Base-by-base conservation (phyloP, 2,888 invertebrate species). In the Eilema griseolum region DNA sequence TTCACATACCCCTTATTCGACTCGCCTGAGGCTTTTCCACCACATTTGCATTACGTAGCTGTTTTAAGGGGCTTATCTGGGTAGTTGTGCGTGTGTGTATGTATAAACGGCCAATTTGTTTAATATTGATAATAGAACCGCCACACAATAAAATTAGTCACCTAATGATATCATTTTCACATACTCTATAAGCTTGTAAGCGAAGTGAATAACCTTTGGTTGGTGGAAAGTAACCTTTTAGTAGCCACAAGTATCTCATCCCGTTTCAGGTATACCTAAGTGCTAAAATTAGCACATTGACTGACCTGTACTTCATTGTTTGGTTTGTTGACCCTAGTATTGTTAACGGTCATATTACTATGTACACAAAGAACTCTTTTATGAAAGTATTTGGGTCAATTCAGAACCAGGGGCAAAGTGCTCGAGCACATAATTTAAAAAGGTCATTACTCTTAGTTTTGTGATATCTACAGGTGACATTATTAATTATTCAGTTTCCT, bases 41-140 rank as follows among this genome's bases (percentile, higher is more conserved):
- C 84, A 84, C 86, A 94, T 94, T 94, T 93, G 89, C 93, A 94
- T 94, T 85, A 86, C 85, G 81, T 86, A 88, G 85, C 87, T 87
- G 88, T 86, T 87, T 85, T 87, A n/a, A 87, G 88, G 75, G 65
- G 78, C 81, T 77, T 84, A 79, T 71, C 72, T 70, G 74, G 69
- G 67, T 65, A 78, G 81, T 82, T 78, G 72, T 79, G 16, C 8
- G 31, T 7, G 31, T 62, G 10, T 78, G 73, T 78, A 10, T 62
- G 20, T 37, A 20, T 62, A 4, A 20, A 20, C 52, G 4, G n/a
- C n/a, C 20, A n/a, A 52, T n/a, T 52, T 52, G 1, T n/a, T 52
- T n/a, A 1, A 10, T 52, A 52, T 52, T 2, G n/a, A 52, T n/a
- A 52, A 52, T 52, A 52, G n/a, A n/a, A 52, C 8, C 4, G 20